Conservation (phyloP, 1,140 invertebrate genomes). For the Frieseomelitta varia region DNA sequence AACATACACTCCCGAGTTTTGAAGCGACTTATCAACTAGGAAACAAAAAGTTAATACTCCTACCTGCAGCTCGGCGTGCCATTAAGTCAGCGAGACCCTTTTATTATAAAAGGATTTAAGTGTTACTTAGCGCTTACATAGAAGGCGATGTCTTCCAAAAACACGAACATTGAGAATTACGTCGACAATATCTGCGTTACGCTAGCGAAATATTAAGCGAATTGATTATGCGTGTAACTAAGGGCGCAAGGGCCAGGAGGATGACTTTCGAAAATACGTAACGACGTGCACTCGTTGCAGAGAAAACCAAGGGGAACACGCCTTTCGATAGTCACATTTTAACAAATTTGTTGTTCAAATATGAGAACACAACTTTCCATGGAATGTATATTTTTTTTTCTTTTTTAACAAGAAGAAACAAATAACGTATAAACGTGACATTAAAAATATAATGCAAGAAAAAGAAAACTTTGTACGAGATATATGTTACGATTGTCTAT, state of each 20-base stretch:
- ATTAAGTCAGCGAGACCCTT: conserved; percentile 57
- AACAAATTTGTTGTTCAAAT: background rate
- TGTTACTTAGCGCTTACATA: conserved; percentile 60
- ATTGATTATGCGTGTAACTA: conserved; percentile 32
- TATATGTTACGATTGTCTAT: background rate
- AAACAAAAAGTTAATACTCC: conserved; percentile 63
- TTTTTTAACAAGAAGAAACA: background rate
- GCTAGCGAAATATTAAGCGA: conserved; percentile 42
- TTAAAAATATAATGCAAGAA: background rate
- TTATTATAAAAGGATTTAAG: conserved; percentile 60
- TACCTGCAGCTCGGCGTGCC: conserved; percentile 61
- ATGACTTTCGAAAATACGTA: conserved; percentile 5
- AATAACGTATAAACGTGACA: background rate
- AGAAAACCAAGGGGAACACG: background rate
- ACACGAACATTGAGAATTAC: conserved; percentile 35
- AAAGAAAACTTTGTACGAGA: background rate
- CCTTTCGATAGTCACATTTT: background rate
- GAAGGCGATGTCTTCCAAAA: conserved; percentile 47
- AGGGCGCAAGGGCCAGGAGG: background rate
- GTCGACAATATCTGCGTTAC: conserved; percentile 37
- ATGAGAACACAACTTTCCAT: background rate
- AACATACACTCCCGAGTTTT: conserved; percentile 54
- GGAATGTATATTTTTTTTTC: background rate
- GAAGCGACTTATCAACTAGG: conserved; percentile 58
- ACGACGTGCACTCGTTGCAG: background rate